A percentile compares a stretch with the other conserved stretches of the same genome.
These are phyloP conservation scores for Atherinosoma microstoma DNA, from an alignment of 2,797 vertebrate genomes.

Conservation along the genomic window DNA sequence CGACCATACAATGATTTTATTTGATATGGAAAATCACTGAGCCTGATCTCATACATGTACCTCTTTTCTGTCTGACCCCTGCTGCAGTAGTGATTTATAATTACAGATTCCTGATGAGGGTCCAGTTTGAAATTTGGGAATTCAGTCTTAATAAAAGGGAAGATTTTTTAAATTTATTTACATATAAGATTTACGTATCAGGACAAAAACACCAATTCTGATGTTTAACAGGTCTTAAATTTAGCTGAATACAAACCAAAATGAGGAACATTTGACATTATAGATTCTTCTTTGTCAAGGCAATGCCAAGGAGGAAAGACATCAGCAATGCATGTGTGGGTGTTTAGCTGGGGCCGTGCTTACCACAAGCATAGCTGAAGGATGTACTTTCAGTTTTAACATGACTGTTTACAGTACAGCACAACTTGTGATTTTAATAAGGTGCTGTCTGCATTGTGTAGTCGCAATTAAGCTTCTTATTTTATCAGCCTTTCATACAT, in stretches of 20 bases:
- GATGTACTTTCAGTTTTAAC: not conserved
- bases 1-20: constrained; percentile 39
- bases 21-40: constrained; percentile 59
- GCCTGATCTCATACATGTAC: constrained; percentile 6
- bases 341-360: not conserved
- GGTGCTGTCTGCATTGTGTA: not conserved
- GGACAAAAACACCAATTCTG: too few relatives aligned
- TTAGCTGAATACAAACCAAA: too few relatives aligned
- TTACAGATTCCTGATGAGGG: not conserved
- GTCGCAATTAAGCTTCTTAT: not conserved
- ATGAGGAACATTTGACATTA: too few relatives aligned
- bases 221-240: too few relatives aligned
- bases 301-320: too few relatives aligned
- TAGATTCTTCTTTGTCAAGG: too few relatives aligned
- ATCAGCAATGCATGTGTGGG: not conserved
- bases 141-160: too few relatives aligned
- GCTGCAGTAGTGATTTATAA: constrained; percentile 4
- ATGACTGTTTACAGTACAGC: not conserved
- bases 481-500: constrained; percentile 20
- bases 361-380: not conserved
- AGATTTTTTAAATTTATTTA: too few relatives aligned
- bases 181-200: too few relatives aligned
- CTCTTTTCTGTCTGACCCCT: constrained; percentile 21
- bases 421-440: not conserved
- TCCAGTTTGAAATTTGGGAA: not conserved